A percentile compares a stretch with the other conserved stretches of the same genome.
phyloP scores from a whole-genome alignment of 2,888 invertebrate genomes.

The Pachliopta kotzebuea region DNA sequence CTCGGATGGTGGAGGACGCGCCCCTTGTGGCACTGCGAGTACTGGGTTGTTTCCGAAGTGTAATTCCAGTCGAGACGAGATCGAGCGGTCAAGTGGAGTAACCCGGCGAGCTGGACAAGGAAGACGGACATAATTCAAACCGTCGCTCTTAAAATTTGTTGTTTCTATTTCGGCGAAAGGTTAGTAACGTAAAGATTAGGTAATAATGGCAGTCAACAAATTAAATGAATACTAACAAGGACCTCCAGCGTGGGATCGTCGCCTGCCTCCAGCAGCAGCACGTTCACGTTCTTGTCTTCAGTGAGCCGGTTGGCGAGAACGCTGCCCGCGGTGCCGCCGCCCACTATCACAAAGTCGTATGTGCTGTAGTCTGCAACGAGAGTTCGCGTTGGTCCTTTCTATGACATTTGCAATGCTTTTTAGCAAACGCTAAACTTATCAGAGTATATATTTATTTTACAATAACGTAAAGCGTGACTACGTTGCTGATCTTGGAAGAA shows the following conservation, averaged over 20 bases:
- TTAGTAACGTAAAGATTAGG: no score
- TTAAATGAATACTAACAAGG: conserved; percentile 17
- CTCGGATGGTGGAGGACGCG: conserved; percentile 31
- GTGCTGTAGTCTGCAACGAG: conserved; percentile 22
- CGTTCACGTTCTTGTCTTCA: conserved; percentile 32
- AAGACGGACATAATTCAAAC: not conserved
- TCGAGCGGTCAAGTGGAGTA: conserved; percentile 23
- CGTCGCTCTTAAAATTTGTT: no score
- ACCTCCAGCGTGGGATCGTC: conserved; percentile 39
- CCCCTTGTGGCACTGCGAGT: conserved; percentile 31
- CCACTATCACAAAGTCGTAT: conserved; percentile 41
- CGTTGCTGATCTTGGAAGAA: no score
- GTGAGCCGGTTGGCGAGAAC: conserved; percentile 40
- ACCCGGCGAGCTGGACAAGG: conserved; percentile 28
- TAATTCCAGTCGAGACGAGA: conserved; percentile 36
- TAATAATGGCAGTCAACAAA: not conserved
- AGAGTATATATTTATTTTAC: no score
- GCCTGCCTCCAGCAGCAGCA: conserved; percentile 41
- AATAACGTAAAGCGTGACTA: no score
- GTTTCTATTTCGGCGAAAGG: no score
- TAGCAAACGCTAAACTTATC: no score
- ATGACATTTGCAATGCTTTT: no score
- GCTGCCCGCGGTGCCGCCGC: conserved; percentile 39
- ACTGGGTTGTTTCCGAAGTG: conserved; percentile 32
- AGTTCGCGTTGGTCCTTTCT: no score